Percentiles rank a stretch among this genome's conserved stretches.
Conservation (phyloP, 2,888 invertebrate species). For the Drosophila imparisetae region DNA sequence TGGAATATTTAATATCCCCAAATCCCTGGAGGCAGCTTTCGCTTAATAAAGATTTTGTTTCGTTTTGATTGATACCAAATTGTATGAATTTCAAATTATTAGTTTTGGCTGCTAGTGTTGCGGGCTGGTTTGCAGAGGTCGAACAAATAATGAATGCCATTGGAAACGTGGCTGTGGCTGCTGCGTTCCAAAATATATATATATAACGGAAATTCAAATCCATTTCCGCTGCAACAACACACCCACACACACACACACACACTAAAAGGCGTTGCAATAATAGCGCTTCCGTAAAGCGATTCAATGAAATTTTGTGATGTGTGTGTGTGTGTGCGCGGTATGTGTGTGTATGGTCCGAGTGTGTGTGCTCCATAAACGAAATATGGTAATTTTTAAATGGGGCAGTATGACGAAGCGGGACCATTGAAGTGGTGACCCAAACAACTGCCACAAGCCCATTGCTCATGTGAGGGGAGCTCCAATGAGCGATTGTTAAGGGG, state of each 20-base stretch:
- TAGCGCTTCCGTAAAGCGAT: slow-evolving; percentile 35
- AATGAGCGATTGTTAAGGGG: slow-evolving; percentile 69
- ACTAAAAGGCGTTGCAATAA: slow-evolving; percentile 17
- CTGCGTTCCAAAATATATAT: slow-evolving; percentile 24
- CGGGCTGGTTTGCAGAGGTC: slow-evolving; percentile 20
- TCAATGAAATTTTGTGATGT: slow-evolving; percentile 42
- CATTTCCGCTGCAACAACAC: slow-evolving; percentile 59
- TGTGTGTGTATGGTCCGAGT: slow-evolving; percentile 10
- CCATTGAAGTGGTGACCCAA: slow-evolving; percentile 43
- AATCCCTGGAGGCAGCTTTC: slow-evolving; percentile 7
- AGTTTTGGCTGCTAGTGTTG: slow-evolving; percentile 21
- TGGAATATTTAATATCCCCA: slow-evolving; percentile 53
- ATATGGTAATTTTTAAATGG: slow-evolving; percentile 72
- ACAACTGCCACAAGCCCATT: slow-evolving; percentile 61
- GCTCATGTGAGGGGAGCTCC: slow-evolving; percentile 64
- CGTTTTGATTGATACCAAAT: slow-evolving; percentile 46
- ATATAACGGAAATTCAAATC: slow-evolving; percentile 72
- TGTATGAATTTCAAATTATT: slow-evolving; percentile 34
- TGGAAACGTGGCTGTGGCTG: slow-evolving; percentile 43
- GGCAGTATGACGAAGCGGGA: slow-evolving; percentile 26
- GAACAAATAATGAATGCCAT: slow-evolving; percentile 55
- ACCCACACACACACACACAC: background rate
- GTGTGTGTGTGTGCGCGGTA: slow-evolving; percentile 4
- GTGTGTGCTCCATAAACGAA: slow-evolving; percentile 40
- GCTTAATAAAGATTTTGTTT: slow-evolving; percentile 20